Percentiles rank a stretch among this genome's conserved stretches.
phyloP scores from a whole-genome alignment of 2,797 vertebrate genomes.

The Leucoraja ocellata region DNA sequence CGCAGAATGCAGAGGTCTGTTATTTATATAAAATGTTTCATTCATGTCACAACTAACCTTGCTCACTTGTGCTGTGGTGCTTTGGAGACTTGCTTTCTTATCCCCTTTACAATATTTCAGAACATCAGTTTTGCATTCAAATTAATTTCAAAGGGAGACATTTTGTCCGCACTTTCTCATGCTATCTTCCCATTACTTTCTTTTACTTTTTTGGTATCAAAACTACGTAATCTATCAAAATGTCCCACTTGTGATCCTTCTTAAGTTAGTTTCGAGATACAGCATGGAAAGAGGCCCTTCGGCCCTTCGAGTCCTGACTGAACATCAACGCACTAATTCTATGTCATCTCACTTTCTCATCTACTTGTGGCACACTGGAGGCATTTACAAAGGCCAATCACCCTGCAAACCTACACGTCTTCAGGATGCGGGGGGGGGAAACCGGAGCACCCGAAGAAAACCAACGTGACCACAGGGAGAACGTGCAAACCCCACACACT shows the following conservation, averaged over 20 bases:
- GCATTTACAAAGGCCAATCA: too few species aligned
- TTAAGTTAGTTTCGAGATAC: background rate
- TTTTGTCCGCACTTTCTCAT: background rate
- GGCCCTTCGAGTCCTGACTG: too few species aligned
- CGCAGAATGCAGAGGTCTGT: background rate
- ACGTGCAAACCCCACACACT: too few species aligned
- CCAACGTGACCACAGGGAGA: too few species aligned
- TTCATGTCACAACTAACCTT: background rate
- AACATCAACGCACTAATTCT: too few species aligned
- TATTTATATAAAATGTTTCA: background rate
- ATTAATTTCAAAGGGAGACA: background rate
- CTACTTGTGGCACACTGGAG: too few species aligned
- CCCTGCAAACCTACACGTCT: too few species aligned
- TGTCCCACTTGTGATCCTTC: background rate
- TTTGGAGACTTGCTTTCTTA: background rate
- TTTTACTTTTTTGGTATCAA: background rate
- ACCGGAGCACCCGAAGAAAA: too few species aligned
- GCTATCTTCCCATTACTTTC: background rate
- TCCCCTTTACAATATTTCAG: background rate
- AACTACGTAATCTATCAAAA: background rate
- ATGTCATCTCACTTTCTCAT: too few species aligned
- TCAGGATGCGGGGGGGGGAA: too few species aligned
- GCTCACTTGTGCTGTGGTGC: background rate
- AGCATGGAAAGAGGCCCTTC: too few species aligned
- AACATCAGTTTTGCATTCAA: background rate